Evolutionary conservation across 1,140 invertebrate genomes (phyloP).

Genomic region (Diabrotica undecimpunctata): DNA sequence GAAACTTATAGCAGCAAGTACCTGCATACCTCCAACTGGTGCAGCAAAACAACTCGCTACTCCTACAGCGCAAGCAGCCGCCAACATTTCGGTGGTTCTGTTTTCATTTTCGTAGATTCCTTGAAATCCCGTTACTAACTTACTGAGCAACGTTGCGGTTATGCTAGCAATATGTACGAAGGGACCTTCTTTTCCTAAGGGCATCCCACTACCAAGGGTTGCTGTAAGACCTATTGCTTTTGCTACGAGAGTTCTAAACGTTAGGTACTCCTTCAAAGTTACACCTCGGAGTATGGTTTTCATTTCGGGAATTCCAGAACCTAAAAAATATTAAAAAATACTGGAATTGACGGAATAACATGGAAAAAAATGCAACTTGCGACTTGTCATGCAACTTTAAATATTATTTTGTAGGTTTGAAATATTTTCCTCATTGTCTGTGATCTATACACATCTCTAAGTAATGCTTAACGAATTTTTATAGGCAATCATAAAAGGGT

Average conservation of each 20-base stretch:
- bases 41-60: conserved; percentile 94
- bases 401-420: no score
- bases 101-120: conserved; percentile 93
- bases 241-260: conserved; percentile 88
- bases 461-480: no score
- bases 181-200: conserved; percentile 82
- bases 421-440: no score
- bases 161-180: conserved; percentile 97
- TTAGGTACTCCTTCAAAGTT: conserved; percentile 94
- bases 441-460: no score
- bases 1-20: background rate
- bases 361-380: no score
- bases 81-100: conserved; percentile 90
- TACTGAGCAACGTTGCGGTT: conserved; percentile 88
- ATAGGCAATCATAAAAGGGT: no score
- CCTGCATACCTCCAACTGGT: conserved; percentile 70
- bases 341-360: no score
- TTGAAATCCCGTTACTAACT: conserved; percentile 88
- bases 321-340: conserved; percentile 48
- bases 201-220: conserved; percentile 91
- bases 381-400: no score
- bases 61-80: conserved; percentile 92
- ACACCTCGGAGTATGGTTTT: conserved; percentile 97
- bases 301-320: conserved; percentile 98
- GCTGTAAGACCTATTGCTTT: conserved; percentile 94